phyloP scores from a whole-genome alignment of 92 coral and sea anemone species.

The Palythoa caribaeorum region DNA sequence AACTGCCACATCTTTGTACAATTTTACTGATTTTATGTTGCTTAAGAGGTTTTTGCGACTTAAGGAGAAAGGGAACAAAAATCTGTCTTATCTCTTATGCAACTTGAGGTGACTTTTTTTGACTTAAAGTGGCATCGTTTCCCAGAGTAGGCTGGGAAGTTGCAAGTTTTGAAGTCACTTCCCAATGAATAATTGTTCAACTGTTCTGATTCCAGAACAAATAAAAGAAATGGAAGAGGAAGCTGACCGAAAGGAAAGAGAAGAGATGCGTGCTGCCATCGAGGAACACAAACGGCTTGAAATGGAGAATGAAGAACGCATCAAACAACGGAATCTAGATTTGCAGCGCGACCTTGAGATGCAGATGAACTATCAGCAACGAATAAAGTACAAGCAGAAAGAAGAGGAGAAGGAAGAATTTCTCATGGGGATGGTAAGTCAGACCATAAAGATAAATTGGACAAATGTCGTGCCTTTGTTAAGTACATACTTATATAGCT shows the following conservation, averaged over 20 bases:
- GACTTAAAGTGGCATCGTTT: too few relatives aligned
- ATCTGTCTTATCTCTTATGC: too few relatives aligned
- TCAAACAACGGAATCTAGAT: conserved; percentile 77
- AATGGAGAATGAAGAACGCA: conserved; percentile 80
- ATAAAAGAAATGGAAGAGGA: conserved; percentile 76
- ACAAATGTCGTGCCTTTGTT: background rate
- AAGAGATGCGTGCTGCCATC: conserved; percentile 77
- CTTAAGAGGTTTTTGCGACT: too few relatives aligned
- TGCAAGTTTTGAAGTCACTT: background rate
- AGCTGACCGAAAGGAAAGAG: conserved; percentile 81
- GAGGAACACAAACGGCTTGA: conserved; percentile 92
- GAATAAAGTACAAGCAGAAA: conserved; percentile 72
- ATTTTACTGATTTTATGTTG: too few relatives aligned
- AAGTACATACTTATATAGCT: too few relatives aligned
- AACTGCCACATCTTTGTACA: too few relatives aligned
- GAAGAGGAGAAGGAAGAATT: conserved; percentile 90
- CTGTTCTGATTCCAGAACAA: conserved; percentile 58
- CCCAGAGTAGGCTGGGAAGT: too few relatives aligned
- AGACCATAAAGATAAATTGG: too few relatives aligned
- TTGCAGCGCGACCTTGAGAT: conserved; percentile 88
- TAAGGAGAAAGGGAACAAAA: too few relatives aligned
- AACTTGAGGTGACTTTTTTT: too few relatives aligned
- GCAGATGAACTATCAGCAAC: conserved; percentile 93
- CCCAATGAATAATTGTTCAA: background rate
- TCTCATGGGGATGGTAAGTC: conserved; percentile 88